phyloP scores from a whole-genome alignment of 2,113 vertebrate species.

The Cyprinodon tularosa region DNA sequence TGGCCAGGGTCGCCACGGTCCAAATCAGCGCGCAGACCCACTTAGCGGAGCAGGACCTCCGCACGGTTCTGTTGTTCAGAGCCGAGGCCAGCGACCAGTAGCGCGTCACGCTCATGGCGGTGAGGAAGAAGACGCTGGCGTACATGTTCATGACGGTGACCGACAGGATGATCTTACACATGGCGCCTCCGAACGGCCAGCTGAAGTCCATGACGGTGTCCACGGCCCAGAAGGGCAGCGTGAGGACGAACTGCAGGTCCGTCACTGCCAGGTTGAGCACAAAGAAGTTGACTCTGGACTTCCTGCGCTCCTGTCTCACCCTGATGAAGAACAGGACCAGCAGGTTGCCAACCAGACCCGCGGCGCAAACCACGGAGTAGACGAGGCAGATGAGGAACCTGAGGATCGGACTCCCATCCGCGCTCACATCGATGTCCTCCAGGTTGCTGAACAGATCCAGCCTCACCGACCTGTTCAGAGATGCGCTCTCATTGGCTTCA shows the following conservation, averaged over 20 bases:
- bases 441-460: conserved; percentile 57
- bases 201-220: conserved; percentile 81
- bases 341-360: conserved; percentile 73
- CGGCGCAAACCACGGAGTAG: conserved; percentile 75
- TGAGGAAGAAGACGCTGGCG: conserved; percentile 81
- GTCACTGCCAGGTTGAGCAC: conserved; percentile 78
- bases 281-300: conserved; percentile 74
- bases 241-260: conserved; percentile 79
- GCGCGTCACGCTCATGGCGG: conserved; percentile 79
- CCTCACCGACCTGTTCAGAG: conserved; percentile 56
- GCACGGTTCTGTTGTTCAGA: conserved; percentile 55
- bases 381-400: conserved; percentile 70
- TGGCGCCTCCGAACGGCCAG: conserved; percentile 80
- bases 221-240: conserved; percentile 81
- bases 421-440: conserved; percentile 74
- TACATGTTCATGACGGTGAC: conserved; percentile 82
- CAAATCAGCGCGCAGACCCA: conserved; percentile 69
- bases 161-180: conserved; percentile 79
- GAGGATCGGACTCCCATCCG: conserved; percentile 67
- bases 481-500: conserved; percentile 48
- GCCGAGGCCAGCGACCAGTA: conserved; percentile 74
- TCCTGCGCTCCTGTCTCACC: conserved; percentile 59
- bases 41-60: conserved; percentile 48
- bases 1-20: conserved; percentile 73
- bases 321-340: conserved; percentile 77